Conservation (phyloP, 2,113 vertebrate species). For the Zapornia atra region DNA sequence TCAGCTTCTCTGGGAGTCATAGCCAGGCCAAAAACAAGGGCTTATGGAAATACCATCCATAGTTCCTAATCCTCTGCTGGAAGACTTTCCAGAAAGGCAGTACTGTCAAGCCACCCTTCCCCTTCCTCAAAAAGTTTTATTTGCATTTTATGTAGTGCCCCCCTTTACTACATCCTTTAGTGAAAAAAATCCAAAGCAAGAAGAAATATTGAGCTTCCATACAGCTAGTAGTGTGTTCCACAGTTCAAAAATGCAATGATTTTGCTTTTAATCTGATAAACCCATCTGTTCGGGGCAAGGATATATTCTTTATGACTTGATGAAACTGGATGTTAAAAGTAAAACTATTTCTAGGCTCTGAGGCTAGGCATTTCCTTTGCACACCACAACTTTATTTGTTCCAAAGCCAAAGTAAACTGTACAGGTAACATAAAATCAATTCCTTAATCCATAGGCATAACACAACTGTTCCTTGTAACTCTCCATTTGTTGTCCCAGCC, state of each 20-base stretch:
- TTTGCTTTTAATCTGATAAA: not conserved
- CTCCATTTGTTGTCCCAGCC: not conserved
- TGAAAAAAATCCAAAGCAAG: not conserved
- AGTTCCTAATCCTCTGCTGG: constrained; percentile 40
- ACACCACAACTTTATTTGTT: not conserved
- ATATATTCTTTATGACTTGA: not conserved
- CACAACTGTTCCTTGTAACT: not conserved
- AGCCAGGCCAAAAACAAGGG: constrained; percentile 34
- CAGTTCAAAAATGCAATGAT: not conserved
- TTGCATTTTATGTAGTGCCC: not conserved
- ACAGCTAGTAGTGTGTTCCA: not conserved
- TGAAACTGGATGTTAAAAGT: not conserved
- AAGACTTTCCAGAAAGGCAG: constrained; percentile 25
- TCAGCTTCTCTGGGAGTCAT: constrained; percentile 46
- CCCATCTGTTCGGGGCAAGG: not conserved
- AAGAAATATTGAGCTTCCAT: not conserved
- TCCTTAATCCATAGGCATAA: not conserved
- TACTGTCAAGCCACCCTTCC: not conserved
- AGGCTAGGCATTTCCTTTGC: not conserved
- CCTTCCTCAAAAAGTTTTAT: not conserved
- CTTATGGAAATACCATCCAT: constrained; percentile 50
- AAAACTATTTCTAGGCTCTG: not conserved
- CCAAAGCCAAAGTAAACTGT: not conserved
- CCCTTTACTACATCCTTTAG: not conserved
- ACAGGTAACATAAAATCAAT: not conserved